phyloP scores from a whole-genome alignment of 2,113 vertebrate genomes.

The Himantopus leucocephalus region DNA sequence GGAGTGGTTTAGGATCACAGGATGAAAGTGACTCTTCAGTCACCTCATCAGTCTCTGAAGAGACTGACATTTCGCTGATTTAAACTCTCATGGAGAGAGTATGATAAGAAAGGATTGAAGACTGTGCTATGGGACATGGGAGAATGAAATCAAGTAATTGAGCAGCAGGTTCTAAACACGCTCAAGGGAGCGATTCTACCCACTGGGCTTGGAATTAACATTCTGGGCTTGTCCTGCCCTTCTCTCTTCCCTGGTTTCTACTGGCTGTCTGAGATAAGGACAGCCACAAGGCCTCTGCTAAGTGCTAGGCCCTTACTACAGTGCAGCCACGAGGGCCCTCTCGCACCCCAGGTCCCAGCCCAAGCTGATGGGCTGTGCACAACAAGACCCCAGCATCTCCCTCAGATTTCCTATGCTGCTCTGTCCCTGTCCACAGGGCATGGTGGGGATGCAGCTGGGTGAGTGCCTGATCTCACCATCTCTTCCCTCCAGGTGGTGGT shows the following conservation, averaged over 20 bases:
- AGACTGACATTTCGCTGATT: not conserved
- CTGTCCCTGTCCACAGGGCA: not conserved
- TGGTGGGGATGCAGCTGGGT: not conserved
- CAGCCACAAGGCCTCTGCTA: not conserved
- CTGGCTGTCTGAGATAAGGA: not conserved
- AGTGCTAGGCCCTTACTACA: not conserved
- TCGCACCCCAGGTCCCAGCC: not conserved
- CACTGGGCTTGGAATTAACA: not conserved
- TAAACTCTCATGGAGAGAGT: not conserved
- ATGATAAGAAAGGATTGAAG: not conserved
- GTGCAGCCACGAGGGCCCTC: not conserved
- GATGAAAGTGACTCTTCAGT: not conserved
- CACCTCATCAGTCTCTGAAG: not conserved
- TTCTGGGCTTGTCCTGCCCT: not conserved
- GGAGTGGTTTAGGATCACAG: not conserved
- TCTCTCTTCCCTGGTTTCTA: not conserved
- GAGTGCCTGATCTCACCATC: not conserved
- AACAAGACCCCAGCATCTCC: not conserved
- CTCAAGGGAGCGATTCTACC: not conserved
- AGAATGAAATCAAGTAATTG: not conserved
- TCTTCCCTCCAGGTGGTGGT: constrained; percentile 86
- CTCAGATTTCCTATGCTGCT: not conserved
- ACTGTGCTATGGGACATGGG: not conserved
- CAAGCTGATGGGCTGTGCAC: not conserved
- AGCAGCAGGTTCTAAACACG: not conserved